Evolutionary conservation across 2,113 vertebrate genomes (phyloP), one percentile per base, ranked within the genome.

Genomic region (Chlorodrepanis virens): DNA sequence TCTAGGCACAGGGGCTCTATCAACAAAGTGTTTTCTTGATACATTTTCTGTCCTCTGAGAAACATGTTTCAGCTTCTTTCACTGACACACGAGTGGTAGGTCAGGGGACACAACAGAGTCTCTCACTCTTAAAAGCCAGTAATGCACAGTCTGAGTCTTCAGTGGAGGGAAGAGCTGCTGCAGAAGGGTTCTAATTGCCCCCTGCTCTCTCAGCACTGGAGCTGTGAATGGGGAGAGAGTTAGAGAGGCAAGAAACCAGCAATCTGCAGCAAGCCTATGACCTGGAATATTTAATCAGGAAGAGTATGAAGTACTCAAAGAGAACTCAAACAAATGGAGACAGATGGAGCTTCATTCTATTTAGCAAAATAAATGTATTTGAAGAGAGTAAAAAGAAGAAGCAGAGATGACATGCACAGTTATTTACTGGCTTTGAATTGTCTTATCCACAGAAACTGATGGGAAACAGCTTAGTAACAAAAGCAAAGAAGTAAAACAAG

Each of bases 91-190:
- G 9, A 64, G 45, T 1, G 3, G 22, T 64, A 47, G 82, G 91
- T 68, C 61, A 95, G 85, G 89, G 87, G 75, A 52, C 60, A 47
- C 21, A 40, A 50, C 59, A 33, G 68, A 54, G 47, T 93, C 95
- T 82, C 47, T 64, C 64, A 78, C 88, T 86, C 76, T 96, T 96
- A 78, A 97, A 91, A 96, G 87, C 84, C 56, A 71, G 57, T 95
- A 90, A 97, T 87, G 74, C 82, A 93, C 47, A 71, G 49, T 12
- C 35, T 15, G 29, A 40, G 54, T 49, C 85, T 70, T 67, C 56
- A 35, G 85, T 21, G 54, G 85, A 50, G 29, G 83, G 40, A 94
- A 45, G 83, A 88, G 75, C 74, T 96, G 92, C 89, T 90, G 71
- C 54, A 72, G 89, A 70, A 87, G 40, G 53, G 53, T 60, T 33